These are phyloP conservation scores for Astreopora myriophthalma DNA, from an alignment of 64 coral and sea anemone genomes.

Conservation along the genomic window DNA sequence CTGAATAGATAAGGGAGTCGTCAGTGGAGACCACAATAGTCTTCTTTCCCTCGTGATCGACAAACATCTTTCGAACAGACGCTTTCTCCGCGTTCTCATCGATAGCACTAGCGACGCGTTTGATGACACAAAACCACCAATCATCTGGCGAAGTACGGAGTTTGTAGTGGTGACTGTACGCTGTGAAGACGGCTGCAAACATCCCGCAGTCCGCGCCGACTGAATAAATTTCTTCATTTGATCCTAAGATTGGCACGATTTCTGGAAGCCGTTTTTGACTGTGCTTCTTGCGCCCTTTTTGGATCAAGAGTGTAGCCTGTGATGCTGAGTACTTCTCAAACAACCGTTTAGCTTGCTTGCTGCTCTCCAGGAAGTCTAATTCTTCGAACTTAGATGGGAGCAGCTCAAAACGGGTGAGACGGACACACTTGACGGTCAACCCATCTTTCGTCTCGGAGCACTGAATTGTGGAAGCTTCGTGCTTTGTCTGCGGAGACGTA, in stretches of 20 bases:
- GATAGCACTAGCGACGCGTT: slow-evolving; percentile 52
- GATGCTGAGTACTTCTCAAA: not conserved
- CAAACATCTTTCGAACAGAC: slow-evolving; percentile 73
- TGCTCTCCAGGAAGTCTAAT: not conserved
- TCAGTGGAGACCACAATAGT: slow-evolving; percentile 37
- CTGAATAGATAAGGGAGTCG: slow-evolving; percentile 4
- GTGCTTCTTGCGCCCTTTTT: not conserved
- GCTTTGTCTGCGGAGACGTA: too few species aligned
- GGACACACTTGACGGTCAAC: not conserved
- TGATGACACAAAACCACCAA: slow-evolving; percentile 84
- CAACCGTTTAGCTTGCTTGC: not conserved
- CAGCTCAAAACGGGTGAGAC: not conserved
- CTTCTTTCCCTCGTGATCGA: slow-evolving; percentile 77
- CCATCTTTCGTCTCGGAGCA: not conserved
- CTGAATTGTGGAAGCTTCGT: not conserved
- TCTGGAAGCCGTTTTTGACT: not conserved
- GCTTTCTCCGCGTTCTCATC: slow-evolving; percentile 62
- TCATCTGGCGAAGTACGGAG: slow-evolving; percentile 82
- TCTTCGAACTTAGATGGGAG: not conserved
- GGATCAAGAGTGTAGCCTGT: not conserved
- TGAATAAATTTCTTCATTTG: slow-evolving; percentile 57
- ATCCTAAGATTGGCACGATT: slow-evolving; percentile 37
- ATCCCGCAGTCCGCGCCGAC: slow-evolving; percentile 39
- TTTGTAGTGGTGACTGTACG: slow-evolving; percentile 78
- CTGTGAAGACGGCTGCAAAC: slow-evolving; percentile 58